Evolutionary conservation across 2,888 invertebrate genomes (phyloP).

Genomic region (Holacanthella duospinosa): DNA sequence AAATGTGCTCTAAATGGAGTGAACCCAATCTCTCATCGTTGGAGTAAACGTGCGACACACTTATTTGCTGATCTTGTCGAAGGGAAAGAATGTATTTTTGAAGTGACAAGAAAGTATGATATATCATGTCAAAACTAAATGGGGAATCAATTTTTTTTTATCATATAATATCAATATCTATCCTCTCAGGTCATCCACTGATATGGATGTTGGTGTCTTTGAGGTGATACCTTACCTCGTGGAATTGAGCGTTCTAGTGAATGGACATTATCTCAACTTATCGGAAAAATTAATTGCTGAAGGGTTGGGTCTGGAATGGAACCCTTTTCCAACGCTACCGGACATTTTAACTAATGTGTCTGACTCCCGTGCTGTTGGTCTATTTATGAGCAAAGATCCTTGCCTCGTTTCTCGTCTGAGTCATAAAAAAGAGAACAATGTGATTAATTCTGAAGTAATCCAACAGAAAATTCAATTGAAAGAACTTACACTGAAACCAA

Average conservation of each 20-base stretch:
- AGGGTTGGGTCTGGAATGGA: background rate
- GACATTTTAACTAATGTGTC: background rate
- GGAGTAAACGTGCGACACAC: background rate
- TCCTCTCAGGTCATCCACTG: background rate
- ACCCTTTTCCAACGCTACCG: background rate
- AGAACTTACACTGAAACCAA: too few species aligned
- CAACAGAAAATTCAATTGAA: too few species aligned
- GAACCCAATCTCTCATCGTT: background rate
- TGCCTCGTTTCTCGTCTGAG: background rate
- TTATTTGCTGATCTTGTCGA: background rate
- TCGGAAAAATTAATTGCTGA: background rate
- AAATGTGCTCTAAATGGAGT: background rate
- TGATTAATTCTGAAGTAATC: too few species aligned
- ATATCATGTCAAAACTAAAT: too few species aligned
- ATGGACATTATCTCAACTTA: background rate
- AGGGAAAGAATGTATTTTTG: background rate
- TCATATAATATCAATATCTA: background rate
- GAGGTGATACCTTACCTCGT: background rate
- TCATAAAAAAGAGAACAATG: background rate
- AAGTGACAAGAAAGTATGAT: background rate
- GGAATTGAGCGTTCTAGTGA: background rate
- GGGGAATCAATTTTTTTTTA: too few species aligned
- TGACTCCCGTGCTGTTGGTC: background rate
- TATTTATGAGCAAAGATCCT: background rate
- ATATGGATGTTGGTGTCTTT: too few species aligned